Evolutionary conservation across 2,113 vertebrate species (phyloP).

Genomic region (Glareola pratincola): DNA sequence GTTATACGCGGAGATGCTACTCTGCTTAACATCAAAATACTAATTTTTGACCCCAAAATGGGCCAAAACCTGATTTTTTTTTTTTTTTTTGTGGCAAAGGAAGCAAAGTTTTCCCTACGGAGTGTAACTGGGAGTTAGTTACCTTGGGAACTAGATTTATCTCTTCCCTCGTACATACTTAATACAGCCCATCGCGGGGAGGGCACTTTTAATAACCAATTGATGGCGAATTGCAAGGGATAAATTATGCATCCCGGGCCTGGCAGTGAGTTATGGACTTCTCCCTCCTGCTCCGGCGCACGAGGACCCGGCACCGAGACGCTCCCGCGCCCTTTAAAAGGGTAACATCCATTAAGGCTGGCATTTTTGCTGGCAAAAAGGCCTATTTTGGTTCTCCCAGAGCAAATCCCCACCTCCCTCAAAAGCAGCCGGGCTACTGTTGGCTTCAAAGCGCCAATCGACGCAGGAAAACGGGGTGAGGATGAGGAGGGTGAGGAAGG

Average conservation of each 20-base stretch:
- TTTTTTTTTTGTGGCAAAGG: background rate
- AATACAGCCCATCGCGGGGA: conserved; percentile 65
- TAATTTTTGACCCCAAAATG: background rate
- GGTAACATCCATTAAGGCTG: background rate
- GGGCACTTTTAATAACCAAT: conserved; percentile 80
- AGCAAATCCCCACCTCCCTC: background rate
- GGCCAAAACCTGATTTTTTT: too few relatives aligned
- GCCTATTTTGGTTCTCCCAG: background rate
- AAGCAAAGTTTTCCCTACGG: background rate
- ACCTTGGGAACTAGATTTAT: conserved; percentile 77
- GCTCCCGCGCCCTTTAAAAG: background rate
- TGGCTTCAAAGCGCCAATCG: background rate
- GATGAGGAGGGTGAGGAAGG: background rate
- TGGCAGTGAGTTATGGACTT: conserved; percentile 68
- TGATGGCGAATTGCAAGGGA: conserved; percentile 76
- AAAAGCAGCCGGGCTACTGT: accelerated
- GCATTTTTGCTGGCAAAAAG: background rate
- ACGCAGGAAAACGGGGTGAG: background rate
- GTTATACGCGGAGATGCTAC: background rate
- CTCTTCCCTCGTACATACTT: conserved; percentile 54
- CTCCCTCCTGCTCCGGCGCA: background rate
- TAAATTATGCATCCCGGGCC: conserved; percentile 75
- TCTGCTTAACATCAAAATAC: background rate
- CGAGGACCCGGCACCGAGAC: background rate
- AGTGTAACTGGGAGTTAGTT: conserved; percentile 47